Percentiles rank a stretch among this genome's conserved stretches.
phyloP scores from a whole-genome alignment of 2,888 invertebrate species.

The Scelioninae gen. 2 region DNA sequence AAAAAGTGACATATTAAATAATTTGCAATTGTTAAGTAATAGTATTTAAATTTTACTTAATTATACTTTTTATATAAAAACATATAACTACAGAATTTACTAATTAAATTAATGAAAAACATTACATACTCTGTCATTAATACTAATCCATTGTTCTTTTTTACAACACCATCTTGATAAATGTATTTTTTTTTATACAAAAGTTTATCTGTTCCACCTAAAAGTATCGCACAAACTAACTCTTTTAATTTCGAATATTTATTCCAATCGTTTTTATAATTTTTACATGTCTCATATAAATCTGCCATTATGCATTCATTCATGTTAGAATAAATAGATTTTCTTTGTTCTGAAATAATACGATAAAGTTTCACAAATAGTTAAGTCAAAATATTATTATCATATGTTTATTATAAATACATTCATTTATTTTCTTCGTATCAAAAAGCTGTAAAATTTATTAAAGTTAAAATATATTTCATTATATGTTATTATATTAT shows the following conservation, averaged over 20 bases:
- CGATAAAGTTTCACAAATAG: too few species aligned
- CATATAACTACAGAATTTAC: too few species aligned
- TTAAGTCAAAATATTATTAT: too few species aligned
- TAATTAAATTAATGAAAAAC: too few species aligned
- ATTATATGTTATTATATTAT: too few species aligned
- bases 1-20: not conserved
- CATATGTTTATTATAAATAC: too few species aligned
- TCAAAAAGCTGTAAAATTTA: too few species aligned
- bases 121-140: constrained; percentile 76
- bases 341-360: too few species aligned
- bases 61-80: too few species aligned
- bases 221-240: constrained; percentile 77
- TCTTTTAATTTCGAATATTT: constrained; percentile 78
- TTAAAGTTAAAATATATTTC: not conserved
- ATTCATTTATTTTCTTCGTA: too few species aligned
- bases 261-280: constrained; percentile 73
- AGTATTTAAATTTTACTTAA: constrained; percentile 65
- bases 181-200: constrained; percentile 76
- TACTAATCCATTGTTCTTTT: constrained; percentile 73
- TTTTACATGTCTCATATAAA: constrained; percentile 61
- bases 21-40: too few species aligned
- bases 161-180: constrained; percentile 77
- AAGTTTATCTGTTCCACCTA: constrained; percentile 79
- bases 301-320: constrained; percentile 74
- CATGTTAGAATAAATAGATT: not conserved